Base-by-base conservation (phyloP, 2,797 vertebrate species). In the Pagetopsis macropterus region DNA sequence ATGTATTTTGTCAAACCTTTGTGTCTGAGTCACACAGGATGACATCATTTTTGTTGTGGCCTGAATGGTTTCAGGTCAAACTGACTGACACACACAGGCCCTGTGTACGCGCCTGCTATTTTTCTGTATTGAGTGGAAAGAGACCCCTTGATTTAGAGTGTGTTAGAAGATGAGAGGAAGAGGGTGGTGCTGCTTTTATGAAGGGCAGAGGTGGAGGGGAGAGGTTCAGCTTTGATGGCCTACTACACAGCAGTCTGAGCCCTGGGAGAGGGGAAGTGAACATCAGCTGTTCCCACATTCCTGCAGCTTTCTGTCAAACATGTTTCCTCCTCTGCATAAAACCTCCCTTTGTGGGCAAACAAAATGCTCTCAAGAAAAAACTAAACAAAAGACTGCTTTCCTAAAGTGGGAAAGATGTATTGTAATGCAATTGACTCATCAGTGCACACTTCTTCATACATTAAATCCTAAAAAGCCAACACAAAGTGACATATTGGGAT, bases 121-220 rank as follows among this genome's bases (percentile, higher is more conserved):
- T 33, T 60, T 46, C 56, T 76, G 67, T 57, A 17, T 65, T 82
- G 86, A 85, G 78, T 79, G 79, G 44, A 78, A 77, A 87, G 58
- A 52, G 72, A 76, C 62, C 77, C 64, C 76, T 84, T 91, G 81
- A 89, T 86, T 86, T 84, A 84, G 31, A 88, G 87, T 10, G 57
- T 59, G 72, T 89, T 74, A 81, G 82, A 88, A 83, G 91, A 94
- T 93, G 88, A 92, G 83, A 92, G 82, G 79, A 74, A 69, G 66
- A 78, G 83, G 72, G 69, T 57, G 79, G 76, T 27, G 75, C 69
- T 49, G 66, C 85, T 86, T 89, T 90, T 88, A 88, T 70, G 49
- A 44, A 88, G 83, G 89, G 75, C 82, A 87, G 76, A 85, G 84
- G 82, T 89, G 78, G 70, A 82, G 88, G 87, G 80, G 67, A 83